These are phyloP conservation scores for Drosophila sturtevanti DNA, from an alignment of 1,140 invertebrate genomes.

Conservation along the genomic window DNA sequence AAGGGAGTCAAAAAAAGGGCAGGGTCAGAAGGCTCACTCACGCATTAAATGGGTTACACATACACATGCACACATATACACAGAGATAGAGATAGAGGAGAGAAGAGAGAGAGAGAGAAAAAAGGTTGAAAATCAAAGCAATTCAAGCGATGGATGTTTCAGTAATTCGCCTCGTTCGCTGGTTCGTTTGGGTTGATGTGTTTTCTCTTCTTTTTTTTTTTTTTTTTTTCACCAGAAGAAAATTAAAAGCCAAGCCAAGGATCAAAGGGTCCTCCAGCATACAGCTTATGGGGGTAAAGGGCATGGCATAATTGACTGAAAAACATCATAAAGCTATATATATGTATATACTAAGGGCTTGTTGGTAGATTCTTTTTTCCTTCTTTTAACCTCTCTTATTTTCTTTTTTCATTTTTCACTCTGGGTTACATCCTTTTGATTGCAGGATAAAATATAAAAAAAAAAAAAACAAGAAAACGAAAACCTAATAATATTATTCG, in stretches of 20 bases:
- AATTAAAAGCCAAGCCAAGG: constrained; percentile 61
- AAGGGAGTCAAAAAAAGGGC: constrained; percentile 1
- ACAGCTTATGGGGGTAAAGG: constrained; percentile 18
- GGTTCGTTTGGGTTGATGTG: constrained; percentile 17
- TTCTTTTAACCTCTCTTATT: constrained; percentile 1
- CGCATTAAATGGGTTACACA: constrained; percentile 61
- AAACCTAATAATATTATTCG: constrained; percentile 42
- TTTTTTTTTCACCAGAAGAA: constrained; percentile 41
- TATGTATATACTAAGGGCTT: constrained; percentile 12
- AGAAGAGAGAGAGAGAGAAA: not conserved
- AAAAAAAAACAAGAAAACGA: not conserved
- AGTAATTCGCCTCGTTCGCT: constrained; percentile 7
- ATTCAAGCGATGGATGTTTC: constrained; percentile 18
- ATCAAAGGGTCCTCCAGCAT: constrained; percentile 49
- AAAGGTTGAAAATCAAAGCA: constrained; percentile 66
- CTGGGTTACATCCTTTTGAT: constrained; percentile 30
- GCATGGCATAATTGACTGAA: constrained; percentile 68
- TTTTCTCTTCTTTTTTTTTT: constrained; percentile 26
- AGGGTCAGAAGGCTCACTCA: constrained; percentile 44
- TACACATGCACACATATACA: constrained; percentile 9
- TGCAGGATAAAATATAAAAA: constrained; percentile 26
- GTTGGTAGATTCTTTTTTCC: constrained; percentile 32
- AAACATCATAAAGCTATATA: constrained; percentile 54
- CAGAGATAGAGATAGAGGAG: not conserved
- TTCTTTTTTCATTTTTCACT: constrained; percentile 1